Evolutionary conservation across 2,797 vertebrate genomes (phyloP), one percentile per base, ranked within the genome.

Genomic region (Protosalanx chinensis): DNA sequence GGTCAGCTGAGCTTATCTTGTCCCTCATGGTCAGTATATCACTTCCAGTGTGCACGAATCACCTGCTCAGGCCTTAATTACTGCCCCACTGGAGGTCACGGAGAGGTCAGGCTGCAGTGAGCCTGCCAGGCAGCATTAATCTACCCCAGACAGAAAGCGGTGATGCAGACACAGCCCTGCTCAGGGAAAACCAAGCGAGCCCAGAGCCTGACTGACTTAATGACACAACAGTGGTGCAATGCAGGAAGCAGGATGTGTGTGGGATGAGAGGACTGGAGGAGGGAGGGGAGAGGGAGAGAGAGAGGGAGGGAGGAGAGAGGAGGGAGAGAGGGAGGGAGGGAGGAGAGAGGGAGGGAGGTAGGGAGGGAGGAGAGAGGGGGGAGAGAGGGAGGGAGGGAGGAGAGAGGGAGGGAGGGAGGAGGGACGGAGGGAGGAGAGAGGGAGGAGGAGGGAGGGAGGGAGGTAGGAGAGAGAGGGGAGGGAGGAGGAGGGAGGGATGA

Each of bases 231-330:
- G 78, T 92, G 90, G 86, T 88, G 92, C 91, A 92, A 90, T 92
- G 91, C 91, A 91, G 91, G 88, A 86, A 86, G 85, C 85, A 87
- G 88, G 87, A 89, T 92, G 91, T 93, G 23, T 93, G 93, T 88
- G 86, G 90, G 91, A 82, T 79, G 77, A 83, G 74, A 87, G 84
- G 87, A 88, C 86, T 79, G 78, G 80, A 84, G n/a, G n/a, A n/a
- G n/a, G n/a, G n/a, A n/a, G n/a, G n/a, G n/a, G n/a, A n/a, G 81
- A 76, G 66, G 80, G 89, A 82, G 83, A 79, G 85, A 78, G n/a
- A n/a, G n/a, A n/a, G n/a, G n/a, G n/a, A n/a, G n/a, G n/a, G n/a
- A n/a, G n/a, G n/a, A n/a, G n/a, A n/a, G n/a, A n/a, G n/a, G n/a
- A n/a, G n/a, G n/a, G n/a, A n/a, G n/a, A n/a, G n/a, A n/a, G n/a